A percentile compares a stretch with the other conserved stretches of the same genome.
phyloP scores from a whole-genome alignment of 2,888 invertebrate species.

The Cheilosia variabilis region DNA sequence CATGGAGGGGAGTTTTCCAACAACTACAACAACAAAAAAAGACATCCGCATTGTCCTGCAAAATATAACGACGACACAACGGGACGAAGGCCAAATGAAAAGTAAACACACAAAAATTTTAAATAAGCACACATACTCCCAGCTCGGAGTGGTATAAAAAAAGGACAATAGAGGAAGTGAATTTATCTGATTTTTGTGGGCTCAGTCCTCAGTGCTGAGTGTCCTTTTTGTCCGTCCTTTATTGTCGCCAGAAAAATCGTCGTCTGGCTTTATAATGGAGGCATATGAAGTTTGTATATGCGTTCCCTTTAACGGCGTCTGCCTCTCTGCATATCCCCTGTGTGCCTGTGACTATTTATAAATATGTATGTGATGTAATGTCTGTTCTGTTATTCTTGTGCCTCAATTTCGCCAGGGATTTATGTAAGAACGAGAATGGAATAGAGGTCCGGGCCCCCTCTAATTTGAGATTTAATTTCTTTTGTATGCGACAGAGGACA shows the following conservation, averaged over 20 bases:
- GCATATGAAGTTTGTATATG: constrained; percentile 16
- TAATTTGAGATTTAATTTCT: constrained; percentile 70
- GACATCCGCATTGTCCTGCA: constrained; percentile 55
- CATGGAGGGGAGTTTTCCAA: background rate
- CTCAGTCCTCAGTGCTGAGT: constrained; percentile 23
- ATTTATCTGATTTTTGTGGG: constrained; percentile 72
- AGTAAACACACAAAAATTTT: constrained; percentile 73
- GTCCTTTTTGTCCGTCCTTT: constrained; percentile 49
- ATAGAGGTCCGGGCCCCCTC: constrained; percentile 51
- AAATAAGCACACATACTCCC: constrained; percentile 58
- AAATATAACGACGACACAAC: constrained; percentile 15
- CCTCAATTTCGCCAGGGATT: constrained; percentile 40
- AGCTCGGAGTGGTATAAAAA: constrained; percentile 8
- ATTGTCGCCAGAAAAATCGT: constrained; percentile 63
- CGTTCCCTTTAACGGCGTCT: constrained; percentile 44
- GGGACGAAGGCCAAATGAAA: constrained; percentile 62
- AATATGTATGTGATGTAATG: constrained; percentile 58
- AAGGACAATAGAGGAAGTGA: constrained; percentile 67
- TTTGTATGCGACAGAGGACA: constrained; percentile 31
- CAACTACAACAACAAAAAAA: background rate
- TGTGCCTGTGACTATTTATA: background rate
- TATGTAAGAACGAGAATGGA: constrained; percentile 31
- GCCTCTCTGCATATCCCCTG: background rate
- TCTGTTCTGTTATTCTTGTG: constrained; percentile 52
- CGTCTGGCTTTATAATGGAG: constrained; percentile 44